Percentiles rank a stretch among this genome's conserved stretches.
phyloP scores from a whole-genome alignment of 2,113 vertebrate species.

The Lutjanus erythropterus region DNA sequence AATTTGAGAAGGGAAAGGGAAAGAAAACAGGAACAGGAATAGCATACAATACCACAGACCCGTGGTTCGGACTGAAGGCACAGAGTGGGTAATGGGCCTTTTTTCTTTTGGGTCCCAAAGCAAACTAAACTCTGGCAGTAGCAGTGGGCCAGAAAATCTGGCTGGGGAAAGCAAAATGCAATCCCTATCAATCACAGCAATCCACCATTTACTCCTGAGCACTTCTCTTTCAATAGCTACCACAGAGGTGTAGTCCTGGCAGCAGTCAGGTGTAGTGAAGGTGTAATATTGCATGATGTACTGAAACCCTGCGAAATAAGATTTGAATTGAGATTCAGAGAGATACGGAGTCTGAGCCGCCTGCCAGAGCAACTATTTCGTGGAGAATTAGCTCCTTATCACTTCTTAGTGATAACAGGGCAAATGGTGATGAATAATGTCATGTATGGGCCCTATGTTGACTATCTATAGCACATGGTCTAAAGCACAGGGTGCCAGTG shows the following conservation, averaged over 20 bases:
- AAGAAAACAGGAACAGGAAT: background rate
- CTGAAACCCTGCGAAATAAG: background rate
- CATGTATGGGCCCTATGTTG: too few relatives aligned
- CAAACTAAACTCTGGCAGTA: conserved; percentile 43
- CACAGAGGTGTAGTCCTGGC: conserved; percentile 20
- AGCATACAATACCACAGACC: background rate
- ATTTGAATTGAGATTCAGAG: background rate
- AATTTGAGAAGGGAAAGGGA: background rate
- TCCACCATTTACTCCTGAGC: conserved; percentile 43
- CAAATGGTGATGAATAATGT: background rate
- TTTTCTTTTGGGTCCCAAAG: conserved; percentile 40
- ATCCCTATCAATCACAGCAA: conserved; percentile 51
- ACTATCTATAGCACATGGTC: too few relatives aligned
- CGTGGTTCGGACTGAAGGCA: conserved; percentile 19
- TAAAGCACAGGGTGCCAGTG: too few relatives aligned
- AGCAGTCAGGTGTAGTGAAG: conserved; percentile 5
- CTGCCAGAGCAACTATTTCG: background rate
- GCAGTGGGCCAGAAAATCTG: conserved; percentile 50
- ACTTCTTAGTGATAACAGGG: background rate
- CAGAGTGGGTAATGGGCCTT: conserved; percentile 10
- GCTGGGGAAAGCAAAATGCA: conserved; percentile 30
- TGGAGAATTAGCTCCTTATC: background rate
- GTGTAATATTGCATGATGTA: background rate
- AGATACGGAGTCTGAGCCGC: background rate
- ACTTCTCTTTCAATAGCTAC: conserved; percentile 31